Base-by-base conservation (phyloP, 2,888 invertebrate genomes). In the Eilema caniola region DNA sequence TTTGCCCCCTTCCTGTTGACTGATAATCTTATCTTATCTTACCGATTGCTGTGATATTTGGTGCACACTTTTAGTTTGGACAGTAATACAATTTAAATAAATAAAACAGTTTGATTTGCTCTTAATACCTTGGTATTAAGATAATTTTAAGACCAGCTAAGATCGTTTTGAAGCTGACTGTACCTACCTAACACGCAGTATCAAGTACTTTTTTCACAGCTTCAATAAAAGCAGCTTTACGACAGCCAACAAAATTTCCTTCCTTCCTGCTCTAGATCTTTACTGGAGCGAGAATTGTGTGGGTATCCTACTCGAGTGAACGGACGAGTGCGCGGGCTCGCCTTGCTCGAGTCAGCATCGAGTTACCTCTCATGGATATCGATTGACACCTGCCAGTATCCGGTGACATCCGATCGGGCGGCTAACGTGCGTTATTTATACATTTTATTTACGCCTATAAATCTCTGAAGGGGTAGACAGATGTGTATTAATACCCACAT, bases 341-440 rank as follows among this genome's bases (percentile, higher is more conserved):
- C 86, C 88, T 90, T 89, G 88, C 79, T 78, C 65, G 72, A 70
- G 72, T 67, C 81, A 73, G 88, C 80, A 75, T 93, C 87, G 71
- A 62, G 82, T 93, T 91, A 86, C 93, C 73, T 94, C 94, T 90
- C 94, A 93, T 89, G 92, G 83, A 91, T 93, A 94, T 94, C 88
- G 78, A 83, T 89, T 85, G 78, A 81, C 88, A 89, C 87, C 87
- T 86, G 86, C 74, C 66, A 76, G 85, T 90, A 87, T 92, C 91
- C 86, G 86, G 88, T 93, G 61, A 67, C 83, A 85, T 82, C n/a
- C 53, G 20, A 53, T 53, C 88, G 71, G 78, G 81, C 85, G 80
- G 82, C 76, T 69, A 70, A 73, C 78, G 71, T 77, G 75, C 69
- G 70, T 69, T 69, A 72, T 74, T 77, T 76, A 53, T 53, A 53